These are phyloP conservation scores for Drosophila pachea DNA, from an alignment of 1,140 invertebrate species.

Conservation along the genomic window DNA sequence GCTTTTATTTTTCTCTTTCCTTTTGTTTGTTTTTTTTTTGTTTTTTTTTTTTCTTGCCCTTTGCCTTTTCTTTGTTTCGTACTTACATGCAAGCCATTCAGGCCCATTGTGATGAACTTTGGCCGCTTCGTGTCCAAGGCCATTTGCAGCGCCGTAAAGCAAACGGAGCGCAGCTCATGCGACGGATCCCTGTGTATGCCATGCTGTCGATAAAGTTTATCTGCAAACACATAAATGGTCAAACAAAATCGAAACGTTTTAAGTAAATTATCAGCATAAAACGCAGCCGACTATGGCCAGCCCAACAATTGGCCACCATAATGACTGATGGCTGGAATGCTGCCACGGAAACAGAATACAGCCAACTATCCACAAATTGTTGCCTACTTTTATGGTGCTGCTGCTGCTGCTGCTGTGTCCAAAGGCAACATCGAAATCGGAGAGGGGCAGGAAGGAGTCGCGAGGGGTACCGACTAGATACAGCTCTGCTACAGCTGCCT, in stretches of 20 bases:
- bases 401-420: constrained; percentile 17
- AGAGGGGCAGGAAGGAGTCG: background rate
- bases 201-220: constrained; percentile 90
- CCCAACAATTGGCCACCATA: constrained; percentile 13
- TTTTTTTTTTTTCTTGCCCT: background rate
- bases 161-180: constrained; percentile 89
- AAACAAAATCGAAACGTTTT: constrained; percentile 12
- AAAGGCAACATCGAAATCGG: background rate
- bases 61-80: constrained; percentile 7
- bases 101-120: constrained; percentile 88
- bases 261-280: constrained; percentile 27
- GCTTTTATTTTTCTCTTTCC: too few species aligned
- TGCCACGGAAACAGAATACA: constrained; percentile 1
- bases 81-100: constrained; percentile 91
- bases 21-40: background rate
- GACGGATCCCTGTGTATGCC: constrained; percentile 88
- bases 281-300: constrained; percentile 4
- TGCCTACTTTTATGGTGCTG: constrained; percentile 49
- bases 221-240: constrained; percentile 79
- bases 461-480: background rate
- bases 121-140: constrained; percentile 92
- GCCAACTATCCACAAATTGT: constrained; percentile 29
- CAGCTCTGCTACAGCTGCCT: background rate
- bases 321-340: background rate
- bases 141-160: constrained; percentile 89